These are phyloP conservation scores for Sebastes schlegelii DNA, from an alignment of 2,113 vertebrate genomes.

Conservation along the genomic window DNA sequence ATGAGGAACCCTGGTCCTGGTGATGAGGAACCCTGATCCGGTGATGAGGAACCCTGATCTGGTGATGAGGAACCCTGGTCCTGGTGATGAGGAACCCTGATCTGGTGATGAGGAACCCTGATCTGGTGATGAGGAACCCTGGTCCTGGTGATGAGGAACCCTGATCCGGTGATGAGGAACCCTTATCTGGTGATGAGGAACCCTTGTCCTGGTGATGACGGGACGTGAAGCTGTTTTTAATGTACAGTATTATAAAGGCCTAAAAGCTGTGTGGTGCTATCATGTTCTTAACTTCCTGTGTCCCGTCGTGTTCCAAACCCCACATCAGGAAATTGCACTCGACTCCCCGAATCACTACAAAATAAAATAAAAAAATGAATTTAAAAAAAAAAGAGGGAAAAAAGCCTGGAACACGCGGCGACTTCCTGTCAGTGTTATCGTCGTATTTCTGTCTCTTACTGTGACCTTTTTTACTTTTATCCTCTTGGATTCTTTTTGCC, in stretches of 20 bases:
- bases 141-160: too few species aligned
- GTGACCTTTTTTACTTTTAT: constrained; percentile 85
- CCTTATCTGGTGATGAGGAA: too few species aligned
- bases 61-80: too few species aligned
- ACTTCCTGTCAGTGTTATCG: constrained; percentile 90
- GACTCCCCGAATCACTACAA: constrained; percentile 93
- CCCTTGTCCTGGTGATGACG: too few species aligned
- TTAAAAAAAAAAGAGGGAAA: constrained; percentile 34
- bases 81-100: too few species aligned
- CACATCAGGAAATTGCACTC: constrained; percentile 98
- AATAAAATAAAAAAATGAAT: constrained; percentile 58
- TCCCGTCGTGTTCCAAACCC: constrained; percentile 95
- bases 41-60: too few species aligned
- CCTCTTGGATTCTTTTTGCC: constrained; percentile 76
- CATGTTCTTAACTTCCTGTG: constrained; percentile 92
- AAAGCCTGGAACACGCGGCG: constrained; percentile 51
- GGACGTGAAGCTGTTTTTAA: constrained; percentile 79
- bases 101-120: too few species aligned
- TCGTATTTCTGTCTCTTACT: constrained; percentile 85
- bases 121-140: too few species aligned
- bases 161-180: too few species aligned
- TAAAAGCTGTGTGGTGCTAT: constrained; percentile 96
- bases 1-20: too few species aligned
- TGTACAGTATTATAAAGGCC: constrained; percentile 95
- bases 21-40: too few species aligned